Evolutionary conservation across 2,113 vertebrate genomes (phyloP), one percentile per base, ranked within the genome.

Genomic region (Barbus barbus): DNA sequence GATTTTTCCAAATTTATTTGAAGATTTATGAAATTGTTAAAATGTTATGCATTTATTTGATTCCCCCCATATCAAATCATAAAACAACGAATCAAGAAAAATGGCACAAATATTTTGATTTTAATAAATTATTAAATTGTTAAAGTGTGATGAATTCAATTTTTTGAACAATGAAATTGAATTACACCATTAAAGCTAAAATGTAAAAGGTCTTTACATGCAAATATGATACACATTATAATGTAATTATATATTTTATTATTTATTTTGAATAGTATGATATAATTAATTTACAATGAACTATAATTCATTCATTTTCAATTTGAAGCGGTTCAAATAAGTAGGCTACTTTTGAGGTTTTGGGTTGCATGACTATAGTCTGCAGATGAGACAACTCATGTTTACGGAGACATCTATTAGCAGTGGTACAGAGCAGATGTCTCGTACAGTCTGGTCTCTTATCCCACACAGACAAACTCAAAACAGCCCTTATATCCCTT

Each of bases 371-470:
- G 72, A 74, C n/a, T 46, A 74, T 61, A 77, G 5, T 22, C 31
- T 24, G 20, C 16, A 67, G 33, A 71, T 12, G 31, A 78, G 53
- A 41, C 20, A 60, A 60, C 16, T 78, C n/a, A 14, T 78, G 53
- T 78, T 58, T 38, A 77, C 51, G 36, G 48, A 56, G 26, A 31
- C 26, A 51, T 51, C 18, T 75, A 51, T 75, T 75, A 53, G 44
- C 9, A 53, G 4, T 58, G 74, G 44, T 20, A 53, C 73, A 76
- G 48, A 77, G 75, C 75, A 77, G 75, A 77, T 77, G 75, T 58
- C 80, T 36, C 14, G 78, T 61, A 78, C 58, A 81, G 84, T 81
- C 84, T 86, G 90, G 85, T 87, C 67, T 80, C 76, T 69, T 16
- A 78, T 69, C 22, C 22, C 81, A 67, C 51, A 65, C 1, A 72